These are phyloP conservation scores for Mesocentrotus franciscanus DNA, from an alignment of 53 echinoderm and acorn worm genomes.

Conservation along the genomic window DNA sequence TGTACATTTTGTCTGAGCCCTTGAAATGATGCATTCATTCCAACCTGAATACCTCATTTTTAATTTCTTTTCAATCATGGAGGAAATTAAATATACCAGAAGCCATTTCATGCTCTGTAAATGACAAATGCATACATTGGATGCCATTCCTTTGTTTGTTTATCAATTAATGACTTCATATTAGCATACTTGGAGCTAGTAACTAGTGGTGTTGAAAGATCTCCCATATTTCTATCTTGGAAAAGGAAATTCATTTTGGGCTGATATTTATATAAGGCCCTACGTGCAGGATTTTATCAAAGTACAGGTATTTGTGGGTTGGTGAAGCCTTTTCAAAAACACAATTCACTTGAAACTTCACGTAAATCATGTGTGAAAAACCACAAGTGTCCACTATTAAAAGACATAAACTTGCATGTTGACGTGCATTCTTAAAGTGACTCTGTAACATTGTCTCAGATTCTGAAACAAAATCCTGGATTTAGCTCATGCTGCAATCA, in stretches of 20 bases:
- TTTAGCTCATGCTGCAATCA: too few relatives aligned
- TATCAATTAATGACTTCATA: not conserved
- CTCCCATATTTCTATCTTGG: not conserved
- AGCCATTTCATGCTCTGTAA: constrained; percentile 14
- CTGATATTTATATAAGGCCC: too few relatives aligned
- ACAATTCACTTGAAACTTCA: too few relatives aligned
- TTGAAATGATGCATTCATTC: not conserved
- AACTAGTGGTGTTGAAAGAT: not conserved
- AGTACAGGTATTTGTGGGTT: not conserved
- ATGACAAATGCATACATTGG: not conserved
- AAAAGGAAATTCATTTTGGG: not conserved
- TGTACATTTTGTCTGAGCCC: not conserved
- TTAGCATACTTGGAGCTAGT: not conserved
- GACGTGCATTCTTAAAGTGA: too few relatives aligned
- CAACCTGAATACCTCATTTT: not conserved
- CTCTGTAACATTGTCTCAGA: too few relatives aligned
- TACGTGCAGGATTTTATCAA: too few relatives aligned
- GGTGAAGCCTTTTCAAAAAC: not conserved
- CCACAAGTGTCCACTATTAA: too few relatives aligned
- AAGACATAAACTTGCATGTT: too few relatives aligned
- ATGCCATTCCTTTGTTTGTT: not conserved
- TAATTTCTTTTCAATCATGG: not conserved
- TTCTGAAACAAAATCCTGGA: too few relatives aligned
- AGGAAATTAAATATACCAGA: not conserved
- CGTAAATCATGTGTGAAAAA: too few relatives aligned